These are phyloP conservation scores for Gila orcuttii DNA, from an alignment of 2,113 vertebrate genomes.

Conservation along the genomic window DNA sequence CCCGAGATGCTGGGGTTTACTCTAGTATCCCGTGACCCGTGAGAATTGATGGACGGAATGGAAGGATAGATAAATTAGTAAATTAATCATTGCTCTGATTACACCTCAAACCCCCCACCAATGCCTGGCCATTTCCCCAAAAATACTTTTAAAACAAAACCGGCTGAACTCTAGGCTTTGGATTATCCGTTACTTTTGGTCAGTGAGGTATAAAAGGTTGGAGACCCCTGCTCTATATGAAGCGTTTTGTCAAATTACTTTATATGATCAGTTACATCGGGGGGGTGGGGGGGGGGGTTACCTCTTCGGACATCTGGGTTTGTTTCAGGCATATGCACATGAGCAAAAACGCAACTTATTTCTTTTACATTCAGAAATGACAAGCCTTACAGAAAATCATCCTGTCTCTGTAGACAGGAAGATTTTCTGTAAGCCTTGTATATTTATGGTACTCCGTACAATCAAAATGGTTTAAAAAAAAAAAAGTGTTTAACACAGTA, in stretches of 20 bases:
- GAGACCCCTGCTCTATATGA: constrained; percentile 6
- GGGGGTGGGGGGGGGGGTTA: too few relatives aligned
- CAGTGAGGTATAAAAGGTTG: background rate
- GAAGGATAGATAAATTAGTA: too few relatives aligned
- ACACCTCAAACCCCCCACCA: background rate
- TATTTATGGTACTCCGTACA: background rate
- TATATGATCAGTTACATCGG: background rate
- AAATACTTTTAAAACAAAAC: background rate
- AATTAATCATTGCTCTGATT: background rate
- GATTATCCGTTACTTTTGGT: background rate
- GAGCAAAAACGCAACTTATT: background rate
- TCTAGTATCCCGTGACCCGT: too few relatives aligned
- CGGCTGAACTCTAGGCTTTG: constrained; percentile 12
- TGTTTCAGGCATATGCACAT: background rate
- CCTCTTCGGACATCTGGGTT: background rate
- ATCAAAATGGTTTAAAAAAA: constrained; percentile 31
- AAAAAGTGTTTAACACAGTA: background rate
- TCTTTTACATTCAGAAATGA: constrained; percentile 31
- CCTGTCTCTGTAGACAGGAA: background rate
- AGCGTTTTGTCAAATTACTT: background rate
- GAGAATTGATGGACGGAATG: too few relatives aligned
- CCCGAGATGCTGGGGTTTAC: too few relatives aligned
- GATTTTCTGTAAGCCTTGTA: too few relatives aligned
- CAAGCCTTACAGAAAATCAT: constrained; percentile 38
- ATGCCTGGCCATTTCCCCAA: background rate